These are phyloP conservation scores for Brachyptera putata DNA, from an alignment of 2,888 invertebrate species.

Conservation along the genomic window DNA sequence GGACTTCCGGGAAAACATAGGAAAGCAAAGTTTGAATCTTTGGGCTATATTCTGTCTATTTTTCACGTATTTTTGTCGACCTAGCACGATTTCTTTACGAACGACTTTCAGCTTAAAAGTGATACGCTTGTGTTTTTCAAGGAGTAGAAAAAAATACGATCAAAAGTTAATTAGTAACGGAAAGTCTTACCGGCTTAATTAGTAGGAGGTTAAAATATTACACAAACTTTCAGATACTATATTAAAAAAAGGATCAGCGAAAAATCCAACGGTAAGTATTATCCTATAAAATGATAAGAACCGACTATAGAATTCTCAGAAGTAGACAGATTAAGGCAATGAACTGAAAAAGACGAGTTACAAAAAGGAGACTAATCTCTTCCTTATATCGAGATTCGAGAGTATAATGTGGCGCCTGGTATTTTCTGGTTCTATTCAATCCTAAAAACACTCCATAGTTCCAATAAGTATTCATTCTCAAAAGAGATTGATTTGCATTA, in stretches of 20 bases:
- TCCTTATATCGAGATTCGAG: not conserved
- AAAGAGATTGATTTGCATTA: not conserved
- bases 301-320: conserved; percentile 9
- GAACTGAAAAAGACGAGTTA: not conserved
- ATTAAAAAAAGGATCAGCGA: not conserved
- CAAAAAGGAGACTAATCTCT: conserved; percentile 1
- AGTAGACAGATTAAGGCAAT: conserved; percentile 1
- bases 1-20: no score
- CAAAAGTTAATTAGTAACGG: not conserved
- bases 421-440: no score
- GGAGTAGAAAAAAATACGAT: not conserved
- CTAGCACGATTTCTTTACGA: no score
- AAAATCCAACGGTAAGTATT: not conserved
- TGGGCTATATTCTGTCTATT: no score
- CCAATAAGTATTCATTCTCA: not conserved
- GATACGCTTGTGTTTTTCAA: no score
- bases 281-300: not conserved
- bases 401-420: no score
- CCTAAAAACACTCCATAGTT: no score
- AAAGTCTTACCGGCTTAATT: not conserved
- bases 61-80: no score
- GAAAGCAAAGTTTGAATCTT: no score
- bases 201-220: not conserved
- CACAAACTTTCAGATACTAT: not conserved
- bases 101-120: no score